Evolutionary conservation across 2,888 invertebrate species (phyloP).

Genomic region (Noctua fimbriata): DNA sequence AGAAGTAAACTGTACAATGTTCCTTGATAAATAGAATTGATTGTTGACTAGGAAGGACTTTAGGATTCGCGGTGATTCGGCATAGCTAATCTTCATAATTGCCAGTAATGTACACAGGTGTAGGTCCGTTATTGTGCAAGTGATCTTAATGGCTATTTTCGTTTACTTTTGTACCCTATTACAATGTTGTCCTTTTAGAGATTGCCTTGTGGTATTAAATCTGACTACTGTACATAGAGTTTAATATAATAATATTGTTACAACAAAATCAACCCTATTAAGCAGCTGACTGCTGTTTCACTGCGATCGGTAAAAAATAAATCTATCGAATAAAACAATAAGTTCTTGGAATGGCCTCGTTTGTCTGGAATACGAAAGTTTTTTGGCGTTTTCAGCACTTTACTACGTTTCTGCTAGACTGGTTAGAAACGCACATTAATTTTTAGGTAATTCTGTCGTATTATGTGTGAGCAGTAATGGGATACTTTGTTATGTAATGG

Average conservation of each 20-base stretch:
- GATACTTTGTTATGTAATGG: slow-evolving; percentile 16
- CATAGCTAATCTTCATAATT: no score
- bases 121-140: no score
- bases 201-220: not conserved
- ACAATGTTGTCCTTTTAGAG: not conserved
- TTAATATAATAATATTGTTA: not conserved
- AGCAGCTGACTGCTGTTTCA: not conserved
- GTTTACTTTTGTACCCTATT: no score
- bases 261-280: not conserved
- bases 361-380: slow-evolving; percentile 23
- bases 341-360: slow-evolving; percentile 10
- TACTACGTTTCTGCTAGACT: slow-evolving; percentile 29
- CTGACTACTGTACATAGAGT: not conserved
- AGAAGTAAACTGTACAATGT: no score
- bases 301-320: not conserved
- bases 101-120: no score
- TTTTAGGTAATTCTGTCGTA: slow-evolving; percentile 13
- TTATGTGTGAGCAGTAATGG: slow-evolving; percentile 18
- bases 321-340: slow-evolving; percentile 15
- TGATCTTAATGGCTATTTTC: no score
- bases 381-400: slow-evolving; percentile 25
- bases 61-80: no score
- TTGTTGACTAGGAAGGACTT: no score
- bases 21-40: no score
- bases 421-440: slow-evolving; percentile 21